These are phyloP conservation scores for Pachliopta kotzebuea DNA, from an alignment of 2,888 invertebrate genomes.

Conservation along the genomic window DNA sequence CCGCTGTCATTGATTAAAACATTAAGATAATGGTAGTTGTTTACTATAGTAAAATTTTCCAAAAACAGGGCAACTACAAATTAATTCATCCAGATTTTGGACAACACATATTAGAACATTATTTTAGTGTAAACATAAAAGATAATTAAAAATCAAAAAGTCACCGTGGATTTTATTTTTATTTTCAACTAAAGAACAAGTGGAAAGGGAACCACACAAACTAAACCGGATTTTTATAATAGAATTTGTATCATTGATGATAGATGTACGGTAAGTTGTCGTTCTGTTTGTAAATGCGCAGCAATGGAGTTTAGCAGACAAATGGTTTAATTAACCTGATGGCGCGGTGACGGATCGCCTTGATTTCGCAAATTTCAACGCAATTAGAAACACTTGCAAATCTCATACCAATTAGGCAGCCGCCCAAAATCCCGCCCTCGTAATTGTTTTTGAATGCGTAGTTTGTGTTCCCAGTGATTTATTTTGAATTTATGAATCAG, in stretches of 20 bases:
- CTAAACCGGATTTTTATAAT: not conserved
- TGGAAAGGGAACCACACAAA: not conserved
- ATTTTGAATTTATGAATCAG: constrained; percentile 41
- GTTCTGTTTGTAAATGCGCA: constrained; percentile 27
- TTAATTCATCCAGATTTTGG: too few relatives aligned
- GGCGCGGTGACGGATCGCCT: constrained; percentile 74
- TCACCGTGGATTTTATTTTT: not conserved
- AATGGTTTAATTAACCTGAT: constrained; percentile 80
- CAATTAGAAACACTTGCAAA: constrained; percentile 79
- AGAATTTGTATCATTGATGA: constrained; percentile 2
- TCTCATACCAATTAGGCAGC: constrained; percentile 79
- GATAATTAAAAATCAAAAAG: too few relatives aligned
- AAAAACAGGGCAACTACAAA: too few relatives aligned
- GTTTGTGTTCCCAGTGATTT: constrained; percentile 69
- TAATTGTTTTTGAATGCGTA: constrained; percentile 78
- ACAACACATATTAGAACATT: too few relatives aligned
- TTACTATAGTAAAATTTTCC: too few relatives aligned
- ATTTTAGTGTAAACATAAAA: too few relatives aligned
- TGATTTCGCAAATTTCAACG: constrained; percentile 70
- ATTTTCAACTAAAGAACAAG: not conserved
- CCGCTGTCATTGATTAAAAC: too few relatives aligned
- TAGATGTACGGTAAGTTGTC: constrained; percentile 29
- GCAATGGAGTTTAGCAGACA: constrained; percentile 52
- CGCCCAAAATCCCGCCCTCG: constrained; percentile 74
- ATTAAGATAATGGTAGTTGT: too few relatives aligned